Evolutionary conservation across 2,113 vertebrate genomes (phyloP).

Genomic region (Rhinoderma darwinii): DNA sequence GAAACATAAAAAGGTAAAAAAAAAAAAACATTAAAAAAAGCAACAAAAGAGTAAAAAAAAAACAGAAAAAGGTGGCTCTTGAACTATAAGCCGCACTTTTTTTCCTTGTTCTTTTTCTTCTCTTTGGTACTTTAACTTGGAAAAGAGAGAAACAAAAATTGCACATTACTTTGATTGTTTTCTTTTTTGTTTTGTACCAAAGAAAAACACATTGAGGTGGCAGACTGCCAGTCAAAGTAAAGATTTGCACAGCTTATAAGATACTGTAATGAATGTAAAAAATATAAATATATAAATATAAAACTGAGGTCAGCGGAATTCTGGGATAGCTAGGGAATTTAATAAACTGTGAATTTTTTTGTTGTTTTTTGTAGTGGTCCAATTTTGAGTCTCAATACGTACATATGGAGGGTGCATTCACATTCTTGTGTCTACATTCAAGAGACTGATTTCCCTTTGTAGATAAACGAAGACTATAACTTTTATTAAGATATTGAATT

Average conservation of each 20-base stretch:
- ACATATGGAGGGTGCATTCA: slow-evolving; percentile 95
- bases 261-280: slow-evolving; percentile 99
- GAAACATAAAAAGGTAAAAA: slow-evolving; percentile 79
- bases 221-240: slow-evolving; percentile 99
- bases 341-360: slow-evolving; percentile 92
- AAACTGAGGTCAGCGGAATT: slow-evolving; percentile 75
- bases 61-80: slow-evolving; percentile 80
- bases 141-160: slow-evolving; percentile 71
- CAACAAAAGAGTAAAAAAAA: slow-evolving; percentile 75
- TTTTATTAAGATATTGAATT: slow-evolving; percentile 76
- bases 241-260: slow-evolving; percentile 99
- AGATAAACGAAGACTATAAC: slow-evolving; percentile 66
- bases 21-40: slow-evolving; percentile 75
- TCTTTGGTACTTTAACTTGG: slow-evolving; percentile 72
- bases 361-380: slow-evolving; percentile 53
- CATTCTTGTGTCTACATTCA: slow-evolving; percentile 55
- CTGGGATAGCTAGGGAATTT: slow-evolving; percentile 81
- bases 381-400: slow-evolving; percentile 82
- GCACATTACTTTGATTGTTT: slow-evolving; percentile 95
- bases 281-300: slow-evolving; percentile 66
- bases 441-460: slow-evolving; percentile 66
- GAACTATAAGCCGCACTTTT: slow-evolving; percentile 66
- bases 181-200: slow-evolving; percentile 99
- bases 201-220: slow-evolving; percentile 99
- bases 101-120: slow-evolving; percentile 19